phyloP scores from a whole-genome alignment of 2,888 invertebrate species.

The Gisinianus flammeolus region DNA sequence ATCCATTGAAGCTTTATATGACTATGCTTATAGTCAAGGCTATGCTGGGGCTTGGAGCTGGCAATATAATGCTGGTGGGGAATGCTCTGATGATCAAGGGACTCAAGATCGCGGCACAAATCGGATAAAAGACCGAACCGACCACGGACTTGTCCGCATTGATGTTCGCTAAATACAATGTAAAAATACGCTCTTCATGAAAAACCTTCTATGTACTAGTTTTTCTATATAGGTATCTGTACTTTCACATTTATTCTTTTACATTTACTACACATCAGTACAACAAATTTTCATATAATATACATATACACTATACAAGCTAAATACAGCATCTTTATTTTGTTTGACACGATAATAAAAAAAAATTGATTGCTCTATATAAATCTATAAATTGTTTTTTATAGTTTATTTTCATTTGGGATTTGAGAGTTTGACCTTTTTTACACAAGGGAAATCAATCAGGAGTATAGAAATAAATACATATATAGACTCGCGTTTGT shows the following conservation, averaged over 20 bases:
- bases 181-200: no score
- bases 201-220: not conserved
- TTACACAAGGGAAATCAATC: no score
- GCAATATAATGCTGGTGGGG: constrained; percentile 57
- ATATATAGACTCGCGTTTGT: no score
- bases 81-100: constrained; percentile 54
- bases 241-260: not conserved
- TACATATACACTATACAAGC: not conserved
- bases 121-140: constrained; percentile 34
- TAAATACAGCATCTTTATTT: not conserved
- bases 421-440: no score
- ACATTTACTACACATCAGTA: not conserved
- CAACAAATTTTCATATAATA: no score
- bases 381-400: no score
- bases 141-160: constrained; percentile 42
- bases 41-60: constrained; percentile 57
- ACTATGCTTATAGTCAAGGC: constrained; percentile 51
- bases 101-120: constrained; percentile 53
- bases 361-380: no score
- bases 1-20: constrained; percentile 49
- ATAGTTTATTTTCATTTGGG: no score
- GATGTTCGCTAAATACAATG: constrained; percentile 20
- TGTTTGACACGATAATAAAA: not conserved
- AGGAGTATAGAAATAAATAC: no score
- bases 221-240: not conserved